A percentile compares a stretch with the other conserved stretches of the same genome.
Evolutionary conservation across 2,113 vertebrate genomes (phyloP).

Genomic region (Chrysochloris asiatica): DNA sequence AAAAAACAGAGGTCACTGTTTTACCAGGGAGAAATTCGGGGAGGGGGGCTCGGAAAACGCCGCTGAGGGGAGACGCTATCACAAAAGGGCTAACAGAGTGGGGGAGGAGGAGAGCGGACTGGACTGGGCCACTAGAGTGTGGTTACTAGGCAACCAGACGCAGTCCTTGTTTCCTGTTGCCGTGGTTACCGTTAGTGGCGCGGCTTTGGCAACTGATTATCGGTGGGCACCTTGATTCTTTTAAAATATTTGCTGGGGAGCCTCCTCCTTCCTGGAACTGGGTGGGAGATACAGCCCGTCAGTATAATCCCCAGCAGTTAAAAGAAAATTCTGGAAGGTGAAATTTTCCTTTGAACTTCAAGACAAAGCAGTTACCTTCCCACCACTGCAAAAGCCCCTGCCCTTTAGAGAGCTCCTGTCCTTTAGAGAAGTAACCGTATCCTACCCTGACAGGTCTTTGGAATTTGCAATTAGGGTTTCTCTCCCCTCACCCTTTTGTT

Average conservation of each 20-base stretch:
- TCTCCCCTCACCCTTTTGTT: too few relatives aligned
- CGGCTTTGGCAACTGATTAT: constrained; percentile 41
- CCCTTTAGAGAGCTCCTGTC: background rate
- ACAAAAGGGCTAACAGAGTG: constrained; percentile 59
- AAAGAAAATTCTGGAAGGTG: background rate
- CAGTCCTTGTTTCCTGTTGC: constrained; percentile 57
- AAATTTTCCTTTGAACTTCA: background rate
- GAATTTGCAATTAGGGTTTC: background rate
- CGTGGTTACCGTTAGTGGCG: constrained; percentile 60
- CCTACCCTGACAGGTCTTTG: background rate
- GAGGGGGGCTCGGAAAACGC: background rate
- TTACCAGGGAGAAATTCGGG: background rate
- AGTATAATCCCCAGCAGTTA: background rate
- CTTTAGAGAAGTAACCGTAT: background rate
- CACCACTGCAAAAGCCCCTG: background rate
- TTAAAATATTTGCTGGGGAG: constrained; percentile 29
- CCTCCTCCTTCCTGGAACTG: background rate
- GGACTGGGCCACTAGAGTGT: background rate
- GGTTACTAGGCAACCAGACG: constrained; percentile 71
- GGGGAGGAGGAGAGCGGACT: background rate
- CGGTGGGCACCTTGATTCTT: constrained; percentile 28
- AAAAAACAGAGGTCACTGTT: background rate
- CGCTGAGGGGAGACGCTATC: background rate
- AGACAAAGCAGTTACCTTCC: background rate
- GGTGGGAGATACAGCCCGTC: background rate